phyloP scores from a whole-genome alignment of 1,140 invertebrate species.

The Hyles euphorbiae region DNA sequence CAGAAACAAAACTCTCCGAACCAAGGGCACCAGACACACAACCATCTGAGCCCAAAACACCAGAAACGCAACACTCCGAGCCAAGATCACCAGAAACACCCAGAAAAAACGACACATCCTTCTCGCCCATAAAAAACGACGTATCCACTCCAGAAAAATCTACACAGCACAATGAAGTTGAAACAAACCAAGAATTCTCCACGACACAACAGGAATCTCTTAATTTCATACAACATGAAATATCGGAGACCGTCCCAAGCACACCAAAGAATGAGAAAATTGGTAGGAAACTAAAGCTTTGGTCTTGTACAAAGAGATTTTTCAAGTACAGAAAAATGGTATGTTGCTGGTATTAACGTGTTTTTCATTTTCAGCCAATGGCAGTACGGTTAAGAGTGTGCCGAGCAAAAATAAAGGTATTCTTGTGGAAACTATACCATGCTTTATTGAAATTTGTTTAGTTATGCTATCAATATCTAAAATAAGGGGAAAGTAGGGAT shows the following conservation, averaged over 20 bases:
- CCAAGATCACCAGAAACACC: too few species aligned
- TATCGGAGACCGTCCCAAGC: constrained; percentile 9
- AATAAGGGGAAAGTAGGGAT: too few species aligned
- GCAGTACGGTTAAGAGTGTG: constrained; percentile 25
- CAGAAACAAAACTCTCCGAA: not conserved
- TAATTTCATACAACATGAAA: constrained; percentile 10
- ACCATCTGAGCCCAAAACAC: not conserved
- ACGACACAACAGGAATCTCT: constrained; percentile 2
- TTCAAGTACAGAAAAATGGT: constrained; percentile 12
- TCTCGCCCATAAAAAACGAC: not conserved
- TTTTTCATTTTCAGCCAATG: constrained; percentile 36
- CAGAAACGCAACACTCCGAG: constrained; percentile 4
- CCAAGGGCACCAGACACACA: not conserved
- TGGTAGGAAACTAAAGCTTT: constrained; percentile 29
- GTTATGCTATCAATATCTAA: not conserved
- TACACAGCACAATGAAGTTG: not conserved
- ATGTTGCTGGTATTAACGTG: constrained; percentile 12
- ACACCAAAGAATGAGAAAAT: constrained; percentile 29
- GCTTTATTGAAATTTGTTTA: constrained; percentile 4
- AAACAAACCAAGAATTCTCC: constrained; percentile 3
- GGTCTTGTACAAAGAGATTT: constrained; percentile 14
- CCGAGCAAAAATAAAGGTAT: constrained; percentile 38
- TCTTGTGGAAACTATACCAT: constrained; percentile 6
- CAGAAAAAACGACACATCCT: not conserved
- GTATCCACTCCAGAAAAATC: not conserved